These are phyloP conservation scores for Macrobrachium nipponense DNA, from an alignment of 1,140 invertebrate species.

Conservation along the genomic window DNA sequence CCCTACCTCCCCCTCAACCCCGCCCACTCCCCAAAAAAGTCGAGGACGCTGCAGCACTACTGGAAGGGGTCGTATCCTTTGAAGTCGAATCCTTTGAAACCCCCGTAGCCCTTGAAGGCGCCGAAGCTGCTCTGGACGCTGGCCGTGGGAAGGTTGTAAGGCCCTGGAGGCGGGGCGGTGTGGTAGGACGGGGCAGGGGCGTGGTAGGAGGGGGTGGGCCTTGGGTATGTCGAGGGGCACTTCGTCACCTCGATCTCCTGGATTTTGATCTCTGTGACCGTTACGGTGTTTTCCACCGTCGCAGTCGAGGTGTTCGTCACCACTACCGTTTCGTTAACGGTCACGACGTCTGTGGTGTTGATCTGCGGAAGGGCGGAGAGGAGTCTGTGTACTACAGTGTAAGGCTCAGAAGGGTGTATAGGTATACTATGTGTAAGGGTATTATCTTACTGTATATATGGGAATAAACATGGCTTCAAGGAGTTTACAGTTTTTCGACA, in stretches of 20 bases:
- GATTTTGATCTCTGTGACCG: slow-evolving; percentile 13
- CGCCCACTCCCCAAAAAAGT: too few relatives aligned
- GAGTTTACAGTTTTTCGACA: background rate
- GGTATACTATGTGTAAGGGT: too few relatives aligned
- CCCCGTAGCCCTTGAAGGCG: slow-evolving; percentile 34
- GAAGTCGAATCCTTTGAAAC: slow-evolving; percentile 36
- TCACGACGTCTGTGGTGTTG: slow-evolving; percentile 27
- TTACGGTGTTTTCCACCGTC: slow-evolving; percentile 12
- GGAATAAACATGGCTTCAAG: background rate
- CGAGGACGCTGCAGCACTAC: background rate
- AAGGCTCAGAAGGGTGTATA: background rate
- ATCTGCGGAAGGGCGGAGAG: background rate
- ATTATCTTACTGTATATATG: background rate
- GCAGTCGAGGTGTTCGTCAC: slow-evolving; percentile 23
- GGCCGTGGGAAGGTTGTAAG: background rate
- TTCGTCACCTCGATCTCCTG: slow-evolving; percentile 41
- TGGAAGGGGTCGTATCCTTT: slow-evolving; percentile 41
- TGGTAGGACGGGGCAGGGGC: slow-evolving; percentile 2
- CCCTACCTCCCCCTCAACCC: too few relatives aligned
- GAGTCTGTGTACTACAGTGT: too few relatives aligned
- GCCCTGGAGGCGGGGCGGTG: too few relatives aligned
- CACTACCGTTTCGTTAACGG: slow-evolving; percentile 31
- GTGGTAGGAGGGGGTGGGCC: background rate
- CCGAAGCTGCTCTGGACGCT: slow-evolving; percentile 13
- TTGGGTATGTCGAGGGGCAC: slow-evolving; percentile 2